These are phyloP conservation scores for Lumbricus terrestris DNA, from an alignment of 2,888 invertebrate species.

Conservation along the genomic window DNA sequence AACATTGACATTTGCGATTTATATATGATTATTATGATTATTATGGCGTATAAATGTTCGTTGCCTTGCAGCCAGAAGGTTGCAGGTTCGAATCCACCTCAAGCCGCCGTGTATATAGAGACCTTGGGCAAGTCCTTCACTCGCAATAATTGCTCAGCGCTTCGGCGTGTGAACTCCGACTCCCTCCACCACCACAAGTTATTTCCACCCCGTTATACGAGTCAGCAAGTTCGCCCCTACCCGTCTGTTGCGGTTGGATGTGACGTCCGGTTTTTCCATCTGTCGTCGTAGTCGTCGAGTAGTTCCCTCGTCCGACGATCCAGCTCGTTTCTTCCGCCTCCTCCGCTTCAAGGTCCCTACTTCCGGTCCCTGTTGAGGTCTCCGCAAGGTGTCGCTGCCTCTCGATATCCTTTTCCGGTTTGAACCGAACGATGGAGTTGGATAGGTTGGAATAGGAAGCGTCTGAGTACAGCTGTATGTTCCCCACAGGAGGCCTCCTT, in stretches of 20 bases:
- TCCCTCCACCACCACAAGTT: too few relatives aligned
- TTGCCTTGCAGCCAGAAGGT: too few relatives aligned
- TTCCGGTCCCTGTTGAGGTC: not conserved
- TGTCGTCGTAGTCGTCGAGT: not conserved
- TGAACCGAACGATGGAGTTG: not conserved
- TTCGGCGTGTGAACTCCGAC: too few relatives aligned
- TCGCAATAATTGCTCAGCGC: too few relatives aligned
- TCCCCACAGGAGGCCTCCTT: not conserved
- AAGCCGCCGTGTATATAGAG: too few relatives aligned
- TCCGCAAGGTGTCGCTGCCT: not conserved
- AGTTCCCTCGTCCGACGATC: not conserved
- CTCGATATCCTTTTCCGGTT: not conserved
- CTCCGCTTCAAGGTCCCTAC: not conserved
- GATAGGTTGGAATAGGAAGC: not conserved
- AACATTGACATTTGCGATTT: too few relatives aligned
- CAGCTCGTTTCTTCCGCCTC: not conserved
- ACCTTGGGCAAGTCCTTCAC: too few relatives aligned
- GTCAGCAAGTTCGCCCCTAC: not conserved
- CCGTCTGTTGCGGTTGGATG: not conserved
- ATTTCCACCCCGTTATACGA: not conserved
- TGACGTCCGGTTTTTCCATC: not conserved
- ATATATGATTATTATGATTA: too few relatives aligned
- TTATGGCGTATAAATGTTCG: too few relatives aligned
- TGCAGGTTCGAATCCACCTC: too few relatives aligned
- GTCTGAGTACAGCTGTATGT: not conserved